These are phyloP conservation scores for Tetraodon nigroviridis DNA, from an alignment of 2,113 vertebrate species.

Conservation along the genomic window DNA sequence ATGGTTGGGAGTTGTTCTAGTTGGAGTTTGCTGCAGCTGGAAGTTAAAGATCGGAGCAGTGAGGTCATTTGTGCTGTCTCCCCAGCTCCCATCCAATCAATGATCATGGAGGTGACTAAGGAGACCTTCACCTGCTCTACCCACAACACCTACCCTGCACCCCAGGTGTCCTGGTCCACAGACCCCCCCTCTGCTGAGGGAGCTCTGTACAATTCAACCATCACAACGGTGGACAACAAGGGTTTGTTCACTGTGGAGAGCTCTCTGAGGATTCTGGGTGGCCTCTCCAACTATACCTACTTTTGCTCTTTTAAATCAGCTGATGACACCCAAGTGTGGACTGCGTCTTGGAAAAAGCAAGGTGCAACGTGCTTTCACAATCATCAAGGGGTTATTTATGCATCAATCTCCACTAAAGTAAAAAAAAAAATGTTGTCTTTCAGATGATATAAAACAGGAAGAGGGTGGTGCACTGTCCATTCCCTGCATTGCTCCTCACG, in stretches of 20 bases:
- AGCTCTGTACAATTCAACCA: slow-evolving; percentile 52
- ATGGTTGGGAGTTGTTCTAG: neutral
- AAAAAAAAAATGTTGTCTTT: slow-evolving; percentile 14
- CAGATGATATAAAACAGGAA: slow-evolving; percentile 56
- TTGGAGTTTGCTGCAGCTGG: too few species aligned
- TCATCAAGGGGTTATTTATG: neutral
- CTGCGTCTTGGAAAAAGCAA: slow-evolving; percentile 67
- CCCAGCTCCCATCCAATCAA: slow-evolving; percentile 70
- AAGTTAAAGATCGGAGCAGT: too few species aligned
- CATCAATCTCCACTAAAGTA: neutral
- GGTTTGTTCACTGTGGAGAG: slow-evolving; percentile 71
- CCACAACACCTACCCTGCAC: slow-evolving; percentile 64
- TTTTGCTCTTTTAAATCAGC: slow-evolving; percentile 70
- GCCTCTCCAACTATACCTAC: slow-evolving; percentile 61
- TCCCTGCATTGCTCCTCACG: slow-evolving; percentile 61
- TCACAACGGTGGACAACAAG: slow-evolving; percentile 65
- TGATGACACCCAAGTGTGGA: slow-evolving; percentile 72
- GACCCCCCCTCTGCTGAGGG: slow-evolving; percentile 23
- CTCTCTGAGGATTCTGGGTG: slow-evolving; percentile 60
- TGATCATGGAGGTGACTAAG: slow-evolving; percentile 62
- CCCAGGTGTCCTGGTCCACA: slow-evolving; percentile 65
- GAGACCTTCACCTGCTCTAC: slow-evolving; percentile 64
- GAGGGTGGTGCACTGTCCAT: slow-evolving; percentile 61
- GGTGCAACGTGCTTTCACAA: slow-evolving; percentile 43
- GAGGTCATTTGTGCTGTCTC: neutral